A percentile compares a stretch with the other conserved stretches of the same genome.
phyloP scores from a whole-genome alignment of 1,140 invertebrate species.

The Scaptomyza montana region DNA sequence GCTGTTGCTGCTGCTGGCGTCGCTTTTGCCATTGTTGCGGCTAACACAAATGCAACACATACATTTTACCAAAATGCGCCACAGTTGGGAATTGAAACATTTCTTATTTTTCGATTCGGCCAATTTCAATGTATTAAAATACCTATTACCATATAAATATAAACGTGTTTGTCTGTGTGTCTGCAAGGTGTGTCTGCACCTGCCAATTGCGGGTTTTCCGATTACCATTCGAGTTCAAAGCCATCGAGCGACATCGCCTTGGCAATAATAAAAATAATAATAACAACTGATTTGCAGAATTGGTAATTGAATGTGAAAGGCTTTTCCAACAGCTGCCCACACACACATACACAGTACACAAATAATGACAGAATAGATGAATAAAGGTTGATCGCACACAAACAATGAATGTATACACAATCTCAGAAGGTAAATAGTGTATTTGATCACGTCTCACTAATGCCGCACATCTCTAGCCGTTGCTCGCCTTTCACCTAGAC shows the following conservation, averaged over 20 bases:
- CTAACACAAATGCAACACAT: conserved; percentile 54
- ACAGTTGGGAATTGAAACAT: conserved; percentile 48
- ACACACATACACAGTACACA: conserved; percentile 1
- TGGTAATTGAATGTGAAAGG: conserved; percentile 71
- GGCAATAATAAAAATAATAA: conserved; percentile 25
- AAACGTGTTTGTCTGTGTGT: background rate
- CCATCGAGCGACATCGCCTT: conserved; percentile 14
- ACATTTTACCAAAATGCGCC: conserved; percentile 62
- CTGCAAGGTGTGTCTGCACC: conserved; percentile 51
- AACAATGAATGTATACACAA: background rate
- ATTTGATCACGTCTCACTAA: conserved; percentile 5
- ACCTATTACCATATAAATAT: conserved; percentile 4
- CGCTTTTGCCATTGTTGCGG: conserved; percentile 57
- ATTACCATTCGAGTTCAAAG: conserved; percentile 27
- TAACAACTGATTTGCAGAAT: conserved; percentile 35
- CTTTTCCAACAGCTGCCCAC: conserved; percentile 37
- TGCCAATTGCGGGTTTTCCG: conserved; percentile 29
- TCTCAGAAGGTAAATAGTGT: conserved; percentile 4
- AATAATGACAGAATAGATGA: background rate
- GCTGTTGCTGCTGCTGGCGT: conserved; percentile 9
- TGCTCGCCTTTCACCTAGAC: conserved; percentile 48
- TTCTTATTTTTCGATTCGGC: conserved; percentile 15
- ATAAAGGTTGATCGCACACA: background rate
- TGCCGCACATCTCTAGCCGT: conserved; percentile 4
- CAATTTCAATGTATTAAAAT: conserved; percentile 20